These are phyloP conservation scores for Chiridota heheva DNA, from an alignment of 35 echinoderm and acorn worm species.

Conservation along the genomic window DNA sequence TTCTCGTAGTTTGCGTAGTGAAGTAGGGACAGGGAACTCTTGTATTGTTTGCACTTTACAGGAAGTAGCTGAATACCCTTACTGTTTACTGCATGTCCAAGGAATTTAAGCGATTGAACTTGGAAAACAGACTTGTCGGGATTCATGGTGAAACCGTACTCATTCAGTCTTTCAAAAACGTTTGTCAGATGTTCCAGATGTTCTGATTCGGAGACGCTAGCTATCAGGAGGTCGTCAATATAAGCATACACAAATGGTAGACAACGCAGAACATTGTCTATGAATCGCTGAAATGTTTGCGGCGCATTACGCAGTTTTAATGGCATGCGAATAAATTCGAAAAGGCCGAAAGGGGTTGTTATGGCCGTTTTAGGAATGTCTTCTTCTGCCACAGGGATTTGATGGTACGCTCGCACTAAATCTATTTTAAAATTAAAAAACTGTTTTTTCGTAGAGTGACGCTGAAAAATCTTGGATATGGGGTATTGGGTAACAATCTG, in stretches of 20 bases:
- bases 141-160: slow-evolving; percentile 54
- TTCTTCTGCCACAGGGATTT: slow-evolving; percentile 42
- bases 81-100: slow-evolving; percentile 48
- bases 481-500: too few species aligned
- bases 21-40: slow-evolving; percentile 40
- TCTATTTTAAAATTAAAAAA: slow-evolving; percentile 59
- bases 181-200: slow-evolving; percentile 16
- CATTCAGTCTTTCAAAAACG: slow-evolving; percentile 36
- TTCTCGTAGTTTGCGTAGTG: not conserved
- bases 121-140: slow-evolving; percentile 52
- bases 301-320: slow-evolving; percentile 51
- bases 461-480: slow-evolving; percentile 25
- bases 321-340: slow-evolving; percentile 49
- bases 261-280: slow-evolving; percentile 41
- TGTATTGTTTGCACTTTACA: slow-evolving; percentile 45
- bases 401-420: slow-evolving; percentile 54
- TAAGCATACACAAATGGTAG: slow-evolving; percentile 48
- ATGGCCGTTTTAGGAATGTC: slow-evolving; percentile 67
- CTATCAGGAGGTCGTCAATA: slow-evolving; percentile 55
- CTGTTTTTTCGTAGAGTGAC: not conserved
- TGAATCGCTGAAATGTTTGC: slow-evolving; percentile 45
- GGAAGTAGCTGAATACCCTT: slow-evolving; percentile 40
- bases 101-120: slow-evolving; percentile 15
- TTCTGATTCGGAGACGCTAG: slow-evolving; percentile 17
- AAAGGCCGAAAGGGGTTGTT: slow-evolving; percentile 57